Percentiles rank a stretch among this genome's conserved stretches.
phyloP scores from a whole-genome alignment of 2,797 vertebrate genomes.

The Onychomys torridus region DNA sequence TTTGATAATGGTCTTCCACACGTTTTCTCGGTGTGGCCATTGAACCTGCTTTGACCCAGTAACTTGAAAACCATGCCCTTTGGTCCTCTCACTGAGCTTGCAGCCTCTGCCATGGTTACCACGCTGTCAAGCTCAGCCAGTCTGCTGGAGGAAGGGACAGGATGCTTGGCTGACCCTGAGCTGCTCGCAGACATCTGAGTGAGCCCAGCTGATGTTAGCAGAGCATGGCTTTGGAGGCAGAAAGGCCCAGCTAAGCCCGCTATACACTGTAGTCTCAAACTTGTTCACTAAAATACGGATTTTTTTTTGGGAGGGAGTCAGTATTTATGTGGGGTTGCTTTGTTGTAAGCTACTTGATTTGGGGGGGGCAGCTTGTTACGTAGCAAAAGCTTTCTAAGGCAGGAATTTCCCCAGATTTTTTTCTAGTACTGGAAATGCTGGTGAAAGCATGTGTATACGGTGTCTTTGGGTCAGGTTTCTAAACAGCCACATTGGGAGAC shows the following conservation, averaged over 20 bases:
- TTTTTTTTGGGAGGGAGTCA: not conserved
- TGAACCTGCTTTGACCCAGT: not conserved
- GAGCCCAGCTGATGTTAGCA: not conserved
- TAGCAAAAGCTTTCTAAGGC: not conserved
- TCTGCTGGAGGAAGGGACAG: not conserved
- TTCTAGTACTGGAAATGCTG: not conserved
- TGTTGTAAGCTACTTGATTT: not conserved
- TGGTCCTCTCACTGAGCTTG: not conserved
- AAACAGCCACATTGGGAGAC: not conserved
- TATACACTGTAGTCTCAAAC: not conserved
- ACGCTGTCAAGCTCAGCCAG: not conserved
- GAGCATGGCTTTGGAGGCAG: not conserved
- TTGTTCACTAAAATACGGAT: not conserved
- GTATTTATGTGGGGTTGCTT: not conserved
- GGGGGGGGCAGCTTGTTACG: not conserved
- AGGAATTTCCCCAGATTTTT: not conserved
- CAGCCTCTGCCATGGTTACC: not conserved
- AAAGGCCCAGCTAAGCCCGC: not conserved
- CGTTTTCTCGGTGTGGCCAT: not conserved
- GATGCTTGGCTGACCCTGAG: not conserved
- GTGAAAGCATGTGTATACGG: not conserved
- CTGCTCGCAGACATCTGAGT: not conserved
- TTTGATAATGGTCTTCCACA: not conserved
- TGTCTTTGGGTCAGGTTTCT: not conserved
- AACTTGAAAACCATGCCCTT: not conserved